A percentile compares a stretch with the other conserved stretches of the same genome.
Evolutionary conservation across 2,888 invertebrate genomes (phyloP).

Genomic region (Acleris holmiana): DNA sequence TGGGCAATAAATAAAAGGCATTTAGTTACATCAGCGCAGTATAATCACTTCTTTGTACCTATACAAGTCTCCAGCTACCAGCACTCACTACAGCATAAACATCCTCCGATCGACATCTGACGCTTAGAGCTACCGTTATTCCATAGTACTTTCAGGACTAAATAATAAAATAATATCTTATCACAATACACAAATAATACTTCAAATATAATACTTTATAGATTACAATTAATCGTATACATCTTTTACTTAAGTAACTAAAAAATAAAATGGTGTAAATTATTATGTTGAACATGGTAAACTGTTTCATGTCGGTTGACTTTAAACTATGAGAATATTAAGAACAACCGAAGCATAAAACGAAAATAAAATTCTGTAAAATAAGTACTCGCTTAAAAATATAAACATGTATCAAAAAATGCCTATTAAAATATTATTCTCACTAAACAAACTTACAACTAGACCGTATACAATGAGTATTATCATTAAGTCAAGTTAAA

Average conservation of each 20-base stretch:
- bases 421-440: slow-evolving; percentile 65
- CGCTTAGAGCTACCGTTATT: slow-evolving; percentile 74
- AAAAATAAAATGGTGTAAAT: slow-evolving; percentile 49
- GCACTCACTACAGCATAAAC: slow-evolving; percentile 75
- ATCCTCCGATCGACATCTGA: slow-evolving; percentile 68
- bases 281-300: slow-evolving; percentile 55
- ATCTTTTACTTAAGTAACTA: slow-evolving; percentile 62
- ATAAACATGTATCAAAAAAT: slow-evolving; percentile 50
- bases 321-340: slow-evolving; percentile 42
- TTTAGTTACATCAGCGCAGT: slow-evolving; percentile 70
- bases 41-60: slow-evolving; percentile 83
- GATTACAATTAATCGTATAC: slow-evolving; percentile 75
- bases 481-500: slow-evolving; percentile 74
- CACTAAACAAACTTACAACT: slow-evolving; percentile 78
- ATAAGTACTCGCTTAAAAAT: slow-evolving; percentile 43
- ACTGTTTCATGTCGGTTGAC: slow-evolving; percentile 53
- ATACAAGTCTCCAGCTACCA: slow-evolving; percentile 73
- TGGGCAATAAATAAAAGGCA: slow-evolving; percentile 49
- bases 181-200: slow-evolving; percentile 80
- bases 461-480: slow-evolving; percentile 83
- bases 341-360: slow-evolving; percentile 26
- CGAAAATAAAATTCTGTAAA: slow-evolving; percentile 35
- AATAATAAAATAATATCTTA: slow-evolving; percentile 76
- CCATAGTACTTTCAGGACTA: slow-evolving; percentile 75
- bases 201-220: slow-evolving; percentile 79